phyloP scores from a whole-genome alignment of 35 echinoderm and acorn worm species.

The Holothuria glaberrima region DNA sequence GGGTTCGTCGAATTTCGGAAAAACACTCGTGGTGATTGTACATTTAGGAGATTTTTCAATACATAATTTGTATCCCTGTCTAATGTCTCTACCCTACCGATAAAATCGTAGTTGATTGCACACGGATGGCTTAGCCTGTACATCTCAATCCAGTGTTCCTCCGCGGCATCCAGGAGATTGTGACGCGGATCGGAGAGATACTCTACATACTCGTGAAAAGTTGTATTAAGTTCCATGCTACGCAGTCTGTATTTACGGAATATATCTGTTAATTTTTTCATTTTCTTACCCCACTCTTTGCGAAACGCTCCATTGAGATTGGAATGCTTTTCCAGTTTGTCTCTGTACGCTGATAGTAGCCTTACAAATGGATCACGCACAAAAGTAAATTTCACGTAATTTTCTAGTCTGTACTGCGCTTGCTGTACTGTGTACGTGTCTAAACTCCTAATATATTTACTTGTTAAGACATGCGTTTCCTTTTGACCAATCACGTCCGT shows the following conservation, averaged over 20 bases:
- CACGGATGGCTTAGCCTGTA: slow-evolving; percentile 66
- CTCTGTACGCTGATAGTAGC: slow-evolving; percentile 71
- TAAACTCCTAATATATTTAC: slow-evolving; percentile 47
- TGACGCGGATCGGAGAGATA: slow-evolving; percentile 49
- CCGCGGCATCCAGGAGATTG: slow-evolving; percentile 41
- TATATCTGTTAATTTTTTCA: slow-evolving; percentile 61
- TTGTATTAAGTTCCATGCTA: slow-evolving; percentile 36
- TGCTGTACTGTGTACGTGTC: slow-evolving; percentile 25
- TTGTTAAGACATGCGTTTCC: slow-evolving; percentile 38
- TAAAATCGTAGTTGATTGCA: slow-evolving; percentile 72
- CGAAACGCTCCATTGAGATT: slow-evolving; percentile 18
- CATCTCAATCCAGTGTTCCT: slow-evolving; percentile 75
- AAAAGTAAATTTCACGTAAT: slow-evolving; percentile 69
- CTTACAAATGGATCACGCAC: slow-evolving; percentile 71
- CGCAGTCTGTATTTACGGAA: slow-evolving; percentile 46
- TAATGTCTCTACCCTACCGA: slow-evolving; percentile 74
- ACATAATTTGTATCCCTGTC: slow-evolving; percentile 61
- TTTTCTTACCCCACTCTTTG: slow-evolving; percentile 41
- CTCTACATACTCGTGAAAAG: slow-evolving; percentile 59
- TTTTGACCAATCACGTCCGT: slow-evolving; percentile 44
- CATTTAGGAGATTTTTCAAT: slow-evolving; percentile 28
- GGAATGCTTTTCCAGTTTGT: slow-evolving; percentile 60
- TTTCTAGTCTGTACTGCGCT: slow-evolving; percentile 38
- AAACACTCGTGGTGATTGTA: slow-evolving; percentile 16
- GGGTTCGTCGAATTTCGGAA: slow-evolving; percentile 43